A percentile compares a stretch with the other conserved stretches of the same genome.
Conservation (phyloP, 1,140 invertebrate species). For the Littorina saxatilis region DNA sequence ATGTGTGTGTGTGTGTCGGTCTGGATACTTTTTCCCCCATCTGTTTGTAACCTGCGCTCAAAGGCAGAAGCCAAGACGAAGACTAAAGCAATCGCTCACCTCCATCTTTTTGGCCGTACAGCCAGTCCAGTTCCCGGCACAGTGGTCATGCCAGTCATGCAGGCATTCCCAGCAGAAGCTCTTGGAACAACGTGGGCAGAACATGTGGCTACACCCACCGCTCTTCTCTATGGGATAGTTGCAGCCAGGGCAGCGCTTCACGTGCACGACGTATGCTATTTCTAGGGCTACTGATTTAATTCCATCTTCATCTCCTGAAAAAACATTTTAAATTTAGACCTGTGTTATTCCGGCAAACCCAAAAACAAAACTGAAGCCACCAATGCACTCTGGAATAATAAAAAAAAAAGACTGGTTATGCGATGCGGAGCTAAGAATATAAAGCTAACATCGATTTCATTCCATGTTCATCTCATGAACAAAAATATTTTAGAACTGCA, state of each 20-base stretch:
- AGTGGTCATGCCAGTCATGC: slow-evolving; percentile 21
- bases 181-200: slow-evolving; percentile 5
- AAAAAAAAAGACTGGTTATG: not conserved
- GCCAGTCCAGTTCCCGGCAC: not conserved
- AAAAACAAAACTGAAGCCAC: not conserved
- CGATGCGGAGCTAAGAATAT: not conserved
- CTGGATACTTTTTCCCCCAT: too few species aligned
- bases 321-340: too few species aligned
- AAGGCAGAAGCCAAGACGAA: too few species aligned
- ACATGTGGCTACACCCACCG: slow-evolving; percentile 41
- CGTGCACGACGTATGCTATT: slow-evolving; percentile 23
- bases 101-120: not conserved
- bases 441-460: too few species aligned
- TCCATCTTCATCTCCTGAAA: slow-evolving; percentile 18
- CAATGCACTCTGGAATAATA: not conserved
- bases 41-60: too few species aligned
- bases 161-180: slow-evolving; percentile 38
- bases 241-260: slow-evolving; percentile 34
- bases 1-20: too few species aligned
- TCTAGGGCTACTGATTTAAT: not conserved
- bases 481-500: not conserved
- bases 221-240: slow-evolving; percentile 38
- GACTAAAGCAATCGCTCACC: not conserved
- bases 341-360: too few species aligned
- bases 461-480: not conserved